Evolutionary conservation across 2,797 vertebrate genomes (phyloP).

Genomic region (Characodon lateralis): DNA sequence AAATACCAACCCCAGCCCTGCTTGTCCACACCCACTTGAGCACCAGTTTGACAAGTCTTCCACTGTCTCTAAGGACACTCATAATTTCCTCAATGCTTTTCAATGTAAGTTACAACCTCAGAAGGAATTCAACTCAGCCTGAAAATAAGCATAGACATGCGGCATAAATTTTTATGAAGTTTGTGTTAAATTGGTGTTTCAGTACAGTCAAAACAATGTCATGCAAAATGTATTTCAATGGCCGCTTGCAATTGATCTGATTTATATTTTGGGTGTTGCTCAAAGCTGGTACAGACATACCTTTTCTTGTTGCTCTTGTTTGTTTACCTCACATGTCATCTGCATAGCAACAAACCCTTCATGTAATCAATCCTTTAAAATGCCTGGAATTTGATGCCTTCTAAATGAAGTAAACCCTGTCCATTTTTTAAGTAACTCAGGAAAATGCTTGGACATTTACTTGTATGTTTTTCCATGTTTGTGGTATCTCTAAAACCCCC

Average conservation of each 20-base stretch:
- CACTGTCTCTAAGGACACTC: conserved; percentile 23
- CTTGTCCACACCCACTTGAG: conserved; percentile 70
- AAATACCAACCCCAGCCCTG: conserved; percentile 19
- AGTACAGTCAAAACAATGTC: not conserved
- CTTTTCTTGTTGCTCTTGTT: conserved; percentile 1
- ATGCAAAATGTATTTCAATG: not conserved
- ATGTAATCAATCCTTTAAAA: not conserved
- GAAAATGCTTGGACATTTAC: conserved; percentile 15
- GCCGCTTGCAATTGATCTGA: not conserved
- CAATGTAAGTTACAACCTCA: conserved; percentile 22
- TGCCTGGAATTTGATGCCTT: not conserved
- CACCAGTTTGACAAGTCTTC: conserved; percentile 75
- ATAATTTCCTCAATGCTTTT: conserved; percentile 7
- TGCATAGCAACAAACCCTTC: not conserved
- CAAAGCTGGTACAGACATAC: conserved; percentile 10
- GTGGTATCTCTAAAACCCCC: not conserved
- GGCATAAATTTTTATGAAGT: not conserved
- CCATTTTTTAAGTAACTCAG: not conserved
- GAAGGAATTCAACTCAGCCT: conserved; percentile 19
- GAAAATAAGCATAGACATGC: not conserved
- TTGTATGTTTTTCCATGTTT: conserved; percentile 39
- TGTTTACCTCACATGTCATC: not conserved
- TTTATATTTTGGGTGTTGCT: conserved; percentile 40
- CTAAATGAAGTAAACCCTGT: not conserved
- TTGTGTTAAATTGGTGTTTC: too few species aligned